phyloP scores from a whole-genome alignment of 92 coral and sea anemone species.

The Pocillopora grandis region DNA sequence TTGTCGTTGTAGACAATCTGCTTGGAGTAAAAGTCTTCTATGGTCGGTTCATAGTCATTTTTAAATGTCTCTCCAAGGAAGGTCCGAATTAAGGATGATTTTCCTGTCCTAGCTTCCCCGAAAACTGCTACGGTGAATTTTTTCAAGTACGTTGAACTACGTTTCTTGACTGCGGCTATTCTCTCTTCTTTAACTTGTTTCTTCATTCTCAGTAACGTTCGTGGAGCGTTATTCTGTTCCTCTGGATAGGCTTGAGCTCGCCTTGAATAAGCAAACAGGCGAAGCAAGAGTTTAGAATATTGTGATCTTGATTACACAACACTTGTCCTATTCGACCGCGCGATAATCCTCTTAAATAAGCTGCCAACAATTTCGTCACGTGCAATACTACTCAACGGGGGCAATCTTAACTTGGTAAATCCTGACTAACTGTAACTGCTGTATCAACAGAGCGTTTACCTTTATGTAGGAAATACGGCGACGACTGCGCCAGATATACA shows the following conservation, averaged over 20 bases:
- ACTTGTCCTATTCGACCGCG: too few relatives aligned
- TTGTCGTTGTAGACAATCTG: conserved; percentile 74
- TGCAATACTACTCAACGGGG: not conserved
- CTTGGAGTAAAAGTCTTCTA: conserved; percentile 78
- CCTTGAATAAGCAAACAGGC: too few relatives aligned
- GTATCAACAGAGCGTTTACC: not conserved
- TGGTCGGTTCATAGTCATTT: conserved; percentile 78
- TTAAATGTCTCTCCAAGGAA: conserved; percentile 68
- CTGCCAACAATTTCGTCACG: not conserved
- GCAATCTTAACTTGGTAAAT: not conserved
- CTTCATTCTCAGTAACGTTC: conserved; percentile 14
- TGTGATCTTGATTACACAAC: too few relatives aligned
- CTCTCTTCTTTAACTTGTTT: conserved; percentile 33
- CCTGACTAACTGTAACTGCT: not conserved
- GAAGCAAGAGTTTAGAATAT: too few relatives aligned
- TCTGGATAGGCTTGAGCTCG: too few relatives aligned
- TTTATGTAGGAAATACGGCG: not conserved
- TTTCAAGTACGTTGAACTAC: conserved; percentile 72
- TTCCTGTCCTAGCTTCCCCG: conserved; percentile 83
- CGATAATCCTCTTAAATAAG: too few relatives aligned
- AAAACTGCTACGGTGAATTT: conserved; percentile 73
- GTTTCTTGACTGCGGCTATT: conserved; percentile 39
- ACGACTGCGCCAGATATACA: conserved; percentile 2
- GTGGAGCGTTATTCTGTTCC: too few relatives aligned
- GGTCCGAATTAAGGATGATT: conserved; percentile 70